Percentiles rank a stretch among this genome's conserved stretches.
Conservation (phyloP, 2,113 vertebrate genomes). For the Microtus pennsylvanicus region DNA sequence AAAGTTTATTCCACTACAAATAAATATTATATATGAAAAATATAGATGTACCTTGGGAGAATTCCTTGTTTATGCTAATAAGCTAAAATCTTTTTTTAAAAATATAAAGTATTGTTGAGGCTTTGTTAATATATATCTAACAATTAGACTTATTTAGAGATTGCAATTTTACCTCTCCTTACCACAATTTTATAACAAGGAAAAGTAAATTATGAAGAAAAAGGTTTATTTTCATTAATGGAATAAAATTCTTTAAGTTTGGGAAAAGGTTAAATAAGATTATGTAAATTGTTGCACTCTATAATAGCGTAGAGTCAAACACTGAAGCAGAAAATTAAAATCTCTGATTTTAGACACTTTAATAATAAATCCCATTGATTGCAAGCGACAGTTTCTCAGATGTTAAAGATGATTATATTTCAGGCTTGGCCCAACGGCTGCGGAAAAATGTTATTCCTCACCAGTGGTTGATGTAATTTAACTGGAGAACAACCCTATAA, state of each 20-base stretch:
- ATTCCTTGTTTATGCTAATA: background rate
- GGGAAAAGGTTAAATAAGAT: conserved; percentile 40
- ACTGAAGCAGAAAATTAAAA: conserved; percentile 81
- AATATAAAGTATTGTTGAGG: background rate
- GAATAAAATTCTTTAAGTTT: conserved; percentile 17
- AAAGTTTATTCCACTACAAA: background rate
- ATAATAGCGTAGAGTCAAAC: conserved; percentile 56
- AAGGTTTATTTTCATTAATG: background rate
- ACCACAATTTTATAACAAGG: background rate
- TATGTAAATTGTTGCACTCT: conserved; percentile 58
- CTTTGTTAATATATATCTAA: background rate
- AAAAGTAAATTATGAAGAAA: conserved; percentile 27
- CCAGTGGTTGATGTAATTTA: conserved; percentile 70
- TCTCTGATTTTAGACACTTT: conserved; percentile 74
- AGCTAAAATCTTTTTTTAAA: background rate
- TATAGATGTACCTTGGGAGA: background rate
- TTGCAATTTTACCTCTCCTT: background rate
- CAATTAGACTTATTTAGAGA: background rate
- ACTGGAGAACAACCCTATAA: conserved; percentile 64
- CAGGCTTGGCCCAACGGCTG: conserved; percentile 46
- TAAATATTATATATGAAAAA: background rate
- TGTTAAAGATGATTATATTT: conserved; percentile 74
- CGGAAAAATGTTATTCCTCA: conserved; percentile 73
- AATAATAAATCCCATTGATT: conserved; percentile 77
- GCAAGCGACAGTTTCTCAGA: conserved; percentile 60